Evolutionary conservation across 2,113 vertebrate species (phyloP).

Genomic region (Upupa epops): DNA sequence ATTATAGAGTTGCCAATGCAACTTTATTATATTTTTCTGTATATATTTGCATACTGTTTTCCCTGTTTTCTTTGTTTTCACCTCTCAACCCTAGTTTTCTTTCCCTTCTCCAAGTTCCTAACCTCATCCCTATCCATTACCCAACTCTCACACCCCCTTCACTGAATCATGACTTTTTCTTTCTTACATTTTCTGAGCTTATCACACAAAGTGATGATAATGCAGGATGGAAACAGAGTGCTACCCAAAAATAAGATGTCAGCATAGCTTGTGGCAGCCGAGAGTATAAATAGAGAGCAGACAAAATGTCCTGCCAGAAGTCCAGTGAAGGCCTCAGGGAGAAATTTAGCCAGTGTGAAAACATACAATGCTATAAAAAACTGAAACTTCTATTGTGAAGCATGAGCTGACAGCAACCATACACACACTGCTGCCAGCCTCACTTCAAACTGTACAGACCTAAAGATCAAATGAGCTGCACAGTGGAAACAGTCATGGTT

Average conservation of each 20-base stretch:
- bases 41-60: not conserved
- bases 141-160: not conserved
- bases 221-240: not conserved
- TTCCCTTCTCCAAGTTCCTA: not conserved
- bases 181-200: not conserved
- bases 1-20: not conserved
- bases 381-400: not conserved
- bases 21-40: not conserved
- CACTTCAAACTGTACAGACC: not conserved
- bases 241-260: not conserved
- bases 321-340: not conserved
- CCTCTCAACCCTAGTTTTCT: not conserved
- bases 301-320: not conserved
- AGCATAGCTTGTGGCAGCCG: not conserved
- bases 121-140: not conserved
- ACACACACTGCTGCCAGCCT: rapidly evolving
- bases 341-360: not conserved
- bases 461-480: not conserved
- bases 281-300: not conserved
- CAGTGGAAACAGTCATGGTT: not conserved
- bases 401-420: not conserved
- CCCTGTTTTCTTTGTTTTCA: not conserved
- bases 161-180: not conserved
- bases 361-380: not conserved
- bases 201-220: not conserved